These are phyloP conservation scores for Cichlasoma orientale DNA, from an alignment of 2,797 vertebrate genomes.

Conservation along the genomic window DNA sequence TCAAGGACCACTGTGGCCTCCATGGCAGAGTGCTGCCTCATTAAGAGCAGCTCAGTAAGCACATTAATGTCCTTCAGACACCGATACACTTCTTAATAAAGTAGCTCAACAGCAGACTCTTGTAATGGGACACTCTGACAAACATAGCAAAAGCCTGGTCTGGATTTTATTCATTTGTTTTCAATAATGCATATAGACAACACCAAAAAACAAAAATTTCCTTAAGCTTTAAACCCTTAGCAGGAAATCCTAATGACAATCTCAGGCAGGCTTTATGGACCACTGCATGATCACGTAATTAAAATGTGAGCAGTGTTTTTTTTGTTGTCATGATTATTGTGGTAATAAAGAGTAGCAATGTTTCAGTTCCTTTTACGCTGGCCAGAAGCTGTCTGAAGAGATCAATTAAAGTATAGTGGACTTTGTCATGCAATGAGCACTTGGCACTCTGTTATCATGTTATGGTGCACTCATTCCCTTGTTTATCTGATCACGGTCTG, in stretches of 20 bases:
- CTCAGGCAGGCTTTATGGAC: conserved; percentile 40
- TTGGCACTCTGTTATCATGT: background rate
- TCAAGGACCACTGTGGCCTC: conserved; percentile 40
- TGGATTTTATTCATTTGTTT: conserved; percentile 10
- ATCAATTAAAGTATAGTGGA: background rate
- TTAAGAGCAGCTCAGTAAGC: conserved; percentile 55
- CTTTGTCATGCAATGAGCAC: conserved; percentile 2
- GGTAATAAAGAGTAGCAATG: conserved; percentile 31
- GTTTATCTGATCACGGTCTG: conserved; percentile 21
- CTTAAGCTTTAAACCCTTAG: background rate
- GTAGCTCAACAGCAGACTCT: conserved; percentile 15
- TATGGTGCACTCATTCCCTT: background rate
- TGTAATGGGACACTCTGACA: background rate
- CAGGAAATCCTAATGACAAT: conserved; percentile 11
- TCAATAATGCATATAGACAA: conserved; percentile 8
- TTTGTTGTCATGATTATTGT: conserved; percentile 34
- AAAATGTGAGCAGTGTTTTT: conserved; percentile 28
- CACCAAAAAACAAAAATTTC: background rate
- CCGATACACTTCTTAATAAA: conserved; percentile 28
- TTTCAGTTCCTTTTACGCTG: conserved; percentile 1
- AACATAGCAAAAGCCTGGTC: conserved; percentile 8
- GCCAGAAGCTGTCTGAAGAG: background rate
- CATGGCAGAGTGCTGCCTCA: conserved; percentile 45
- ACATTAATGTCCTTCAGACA: conserved; percentile 58
- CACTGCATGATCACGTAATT: conserved; percentile 64